Conservation (phyloP, 2,888 invertebrate species). For the Nephrotoma appendiculata region DNA sequence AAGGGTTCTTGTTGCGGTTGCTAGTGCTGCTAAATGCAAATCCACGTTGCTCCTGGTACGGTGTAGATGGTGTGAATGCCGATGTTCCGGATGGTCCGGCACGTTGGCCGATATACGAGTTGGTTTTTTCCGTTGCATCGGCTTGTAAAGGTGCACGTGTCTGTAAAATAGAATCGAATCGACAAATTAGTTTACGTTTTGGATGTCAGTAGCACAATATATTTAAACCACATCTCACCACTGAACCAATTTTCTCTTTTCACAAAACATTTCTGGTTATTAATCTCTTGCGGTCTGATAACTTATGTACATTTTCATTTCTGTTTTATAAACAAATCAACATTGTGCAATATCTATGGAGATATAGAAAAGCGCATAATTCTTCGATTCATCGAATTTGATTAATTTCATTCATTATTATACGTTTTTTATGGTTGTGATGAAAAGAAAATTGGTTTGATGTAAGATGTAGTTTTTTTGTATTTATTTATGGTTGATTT, state of each 20-base stretch:
- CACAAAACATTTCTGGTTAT: neutral
- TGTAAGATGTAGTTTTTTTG: neutral
- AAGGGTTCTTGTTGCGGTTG: neutral
- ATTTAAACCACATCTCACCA: neutral
- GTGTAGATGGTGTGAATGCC: neutral
- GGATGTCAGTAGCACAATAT: neutral
- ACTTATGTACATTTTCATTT: neutral
- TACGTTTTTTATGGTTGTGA: neutral
- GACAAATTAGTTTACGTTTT: neutral
- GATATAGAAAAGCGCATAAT: conserved; percentile 6
- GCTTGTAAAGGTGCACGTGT: neutral
- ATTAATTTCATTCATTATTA: neutral
- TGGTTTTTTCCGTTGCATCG: neutral
- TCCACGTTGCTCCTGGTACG: neutral
- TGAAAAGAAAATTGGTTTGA: neutral
- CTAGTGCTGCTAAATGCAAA: neutral
- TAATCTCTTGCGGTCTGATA: neutral
- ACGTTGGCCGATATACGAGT: neutral
- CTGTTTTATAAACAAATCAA: neutral
- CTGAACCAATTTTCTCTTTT: neutral
- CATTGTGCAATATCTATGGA: neutral
- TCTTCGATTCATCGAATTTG: conserved; percentile 3
- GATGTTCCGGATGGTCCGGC: neutral
- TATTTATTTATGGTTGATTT: neutral
- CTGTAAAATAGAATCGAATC: neutral